Evolutionary conservation across 1,140 invertebrate species (phyloP).

Genomic region (Papilio glaucus): DNA sequence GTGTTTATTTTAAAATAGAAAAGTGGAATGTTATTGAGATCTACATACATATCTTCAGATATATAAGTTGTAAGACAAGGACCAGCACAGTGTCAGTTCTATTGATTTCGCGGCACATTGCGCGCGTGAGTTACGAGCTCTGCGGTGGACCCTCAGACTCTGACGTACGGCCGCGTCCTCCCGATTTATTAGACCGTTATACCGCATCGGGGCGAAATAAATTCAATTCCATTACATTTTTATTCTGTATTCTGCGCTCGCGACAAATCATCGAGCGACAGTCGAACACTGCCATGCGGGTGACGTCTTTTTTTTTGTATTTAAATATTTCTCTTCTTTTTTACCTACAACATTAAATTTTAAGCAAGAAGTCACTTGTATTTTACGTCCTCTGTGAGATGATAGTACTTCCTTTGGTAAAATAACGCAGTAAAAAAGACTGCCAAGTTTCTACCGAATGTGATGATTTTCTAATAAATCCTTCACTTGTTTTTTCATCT

Average conservation of each 20-base stretch:
- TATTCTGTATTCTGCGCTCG: slow-evolving; percentile 60
- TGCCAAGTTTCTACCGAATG: too few species aligned
- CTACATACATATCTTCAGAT: too few species aligned
- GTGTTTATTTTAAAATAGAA: too few species aligned
- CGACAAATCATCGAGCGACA: slow-evolving; percentile 63
- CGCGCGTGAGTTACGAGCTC: slow-evolving; percentile 68
- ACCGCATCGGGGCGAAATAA: slow-evolving; percentile 67
- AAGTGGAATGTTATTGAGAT: too few species aligned
- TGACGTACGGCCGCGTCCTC: slow-evolving; percentile 68
- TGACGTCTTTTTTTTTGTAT: slow-evolving; percentile 42
- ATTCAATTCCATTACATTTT: slow-evolving; percentile 71
- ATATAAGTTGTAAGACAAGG: neutral
- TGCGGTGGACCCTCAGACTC: slow-evolving; percentile 60
- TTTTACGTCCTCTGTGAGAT: neutral
- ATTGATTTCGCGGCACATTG: slow-evolving; percentile 82
- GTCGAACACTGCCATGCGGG: slow-evolving; percentile 60
- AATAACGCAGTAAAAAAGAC: too few species aligned
- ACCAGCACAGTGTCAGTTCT: slow-evolving; percentile 56
- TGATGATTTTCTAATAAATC: too few species aligned
- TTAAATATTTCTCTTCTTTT: slow-evolving; percentile 39
- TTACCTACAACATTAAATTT: slow-evolving; percentile 2
- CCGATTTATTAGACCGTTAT: slow-evolving; percentile 79
- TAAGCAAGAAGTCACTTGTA: neutral
- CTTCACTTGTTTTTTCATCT: too few species aligned
- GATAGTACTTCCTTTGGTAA: too few species aligned